These are phyloP conservation scores for Helicoverpa armigera DNA, from an alignment of 1,140 invertebrate genomes.

Conservation along the genomic window DNA sequence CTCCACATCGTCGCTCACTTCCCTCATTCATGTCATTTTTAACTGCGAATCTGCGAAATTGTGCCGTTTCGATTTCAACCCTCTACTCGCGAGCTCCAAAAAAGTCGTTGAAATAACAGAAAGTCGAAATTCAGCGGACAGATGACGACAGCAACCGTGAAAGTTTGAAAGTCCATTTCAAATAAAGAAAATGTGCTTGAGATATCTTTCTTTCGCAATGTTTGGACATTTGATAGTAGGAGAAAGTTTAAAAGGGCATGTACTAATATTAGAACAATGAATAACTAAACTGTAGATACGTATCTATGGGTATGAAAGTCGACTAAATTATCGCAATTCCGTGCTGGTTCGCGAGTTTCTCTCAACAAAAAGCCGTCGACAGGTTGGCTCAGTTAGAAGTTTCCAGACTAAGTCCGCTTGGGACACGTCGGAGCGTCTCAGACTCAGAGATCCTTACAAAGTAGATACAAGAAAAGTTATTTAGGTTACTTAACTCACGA, in stretches of 20 bases:
- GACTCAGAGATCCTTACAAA: neutral
- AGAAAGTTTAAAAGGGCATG: neutral
- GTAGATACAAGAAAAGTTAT: constrained; percentile 40
- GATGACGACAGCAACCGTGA: constrained; percentile 3
- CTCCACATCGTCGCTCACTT: constrained; percentile 45
- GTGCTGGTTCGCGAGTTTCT: neutral
- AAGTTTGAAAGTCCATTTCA: constrained; percentile 6
- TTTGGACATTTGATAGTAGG: neutral
- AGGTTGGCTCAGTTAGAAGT: neutral
- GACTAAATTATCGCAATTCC: neutral
- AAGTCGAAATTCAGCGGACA: neutral
- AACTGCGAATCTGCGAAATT: constrained; percentile 17
- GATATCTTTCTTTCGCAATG: neutral
- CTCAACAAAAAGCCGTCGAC: constrained; percentile 5
- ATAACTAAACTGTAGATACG: too few species aligned
- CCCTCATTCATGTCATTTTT: constrained; percentile 35
- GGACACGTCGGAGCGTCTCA: neutral
- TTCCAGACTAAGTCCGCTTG: constrained; percentile 5
- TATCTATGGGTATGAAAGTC: neutral
- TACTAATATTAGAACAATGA: neutral
- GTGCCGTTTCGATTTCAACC: constrained; percentile 27
- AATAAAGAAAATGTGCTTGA: neutral
- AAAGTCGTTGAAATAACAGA: constrained; percentile 5
- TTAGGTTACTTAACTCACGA: neutral
- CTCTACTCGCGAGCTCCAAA: neutral